Conservation (phyloP, 2,888 invertebrate genomes). For the Platerodrilus igneus region DNA sequence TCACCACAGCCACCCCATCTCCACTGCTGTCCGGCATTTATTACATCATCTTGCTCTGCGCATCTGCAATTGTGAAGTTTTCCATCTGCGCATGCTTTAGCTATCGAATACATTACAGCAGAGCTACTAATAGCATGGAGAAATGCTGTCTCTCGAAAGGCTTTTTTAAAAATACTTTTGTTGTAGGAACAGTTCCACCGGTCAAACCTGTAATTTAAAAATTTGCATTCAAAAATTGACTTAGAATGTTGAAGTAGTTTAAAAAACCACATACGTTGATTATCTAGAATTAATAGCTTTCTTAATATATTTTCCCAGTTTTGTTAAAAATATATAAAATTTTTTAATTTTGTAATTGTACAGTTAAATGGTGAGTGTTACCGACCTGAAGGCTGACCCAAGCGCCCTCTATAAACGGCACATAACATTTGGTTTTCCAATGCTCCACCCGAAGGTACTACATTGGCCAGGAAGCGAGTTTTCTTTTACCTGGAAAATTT, state of each 20-base stretch:
- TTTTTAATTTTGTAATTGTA: too few species aligned
- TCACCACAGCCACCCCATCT: slow-evolving; percentile 67
- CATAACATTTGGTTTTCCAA: too few species aligned
- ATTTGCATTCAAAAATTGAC: neutral
- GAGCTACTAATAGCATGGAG: slow-evolving; percentile 67
- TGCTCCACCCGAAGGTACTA: too few species aligned
- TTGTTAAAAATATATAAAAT: too few species aligned
- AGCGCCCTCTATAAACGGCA: too few species aligned
- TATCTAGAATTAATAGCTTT: too few species aligned
- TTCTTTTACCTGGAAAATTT: too few species aligned
- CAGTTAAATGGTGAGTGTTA: too few species aligned
- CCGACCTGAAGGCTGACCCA: too few species aligned
- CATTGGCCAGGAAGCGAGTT: too few species aligned
- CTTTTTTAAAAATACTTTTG: slow-evolving; percentile 52
- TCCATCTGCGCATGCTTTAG: slow-evolving; percentile 67
- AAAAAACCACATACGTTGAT: too few species aligned
- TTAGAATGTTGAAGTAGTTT: neutral
- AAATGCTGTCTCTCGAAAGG: slow-evolving; percentile 68
- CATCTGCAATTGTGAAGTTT: slow-evolving; percentile 57
- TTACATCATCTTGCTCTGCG: slow-evolving; percentile 42
- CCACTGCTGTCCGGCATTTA: slow-evolving; percentile 39
- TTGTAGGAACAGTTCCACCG: slow-evolving; percentile 66
- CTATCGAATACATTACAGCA: slow-evolving; percentile 66
- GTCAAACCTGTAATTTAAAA: slow-evolving; percentile 52
- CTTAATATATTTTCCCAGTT: too few species aligned